Conservation (phyloP, 2,888 invertebrate genomes). For the Nymphalis urticae region DNA sequence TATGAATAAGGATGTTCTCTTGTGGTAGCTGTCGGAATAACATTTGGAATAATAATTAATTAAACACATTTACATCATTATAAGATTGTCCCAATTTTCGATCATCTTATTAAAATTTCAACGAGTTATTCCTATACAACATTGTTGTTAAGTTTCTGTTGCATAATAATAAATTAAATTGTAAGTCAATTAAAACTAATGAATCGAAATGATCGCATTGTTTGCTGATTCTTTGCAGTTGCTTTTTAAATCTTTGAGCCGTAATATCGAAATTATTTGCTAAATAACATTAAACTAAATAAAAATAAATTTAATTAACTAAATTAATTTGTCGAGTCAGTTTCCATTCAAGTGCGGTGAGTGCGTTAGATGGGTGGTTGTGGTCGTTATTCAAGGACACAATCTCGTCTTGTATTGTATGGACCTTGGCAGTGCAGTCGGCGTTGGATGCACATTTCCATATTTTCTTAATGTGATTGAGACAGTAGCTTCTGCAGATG, state of each 20-base stretch:
- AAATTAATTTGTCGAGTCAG: conserved; percentile 9
- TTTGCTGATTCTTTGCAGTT: neutral
- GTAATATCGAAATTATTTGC: neutral
- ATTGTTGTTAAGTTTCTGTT: too few relatives aligned
- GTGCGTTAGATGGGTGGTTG: conserved; percentile 47
- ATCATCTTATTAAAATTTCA: too few relatives aligned
- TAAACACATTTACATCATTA: too few relatives aligned
- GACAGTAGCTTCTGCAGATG: conserved; percentile 62
- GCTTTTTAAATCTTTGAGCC: neutral
- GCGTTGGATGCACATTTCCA: conserved; percentile 64
- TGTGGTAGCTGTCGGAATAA: too few relatives aligned
- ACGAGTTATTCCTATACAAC: too few relatives aligned
- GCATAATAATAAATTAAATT: too few relatives aligned
- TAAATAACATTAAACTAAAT: neutral
- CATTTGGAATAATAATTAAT: too few relatives aligned
- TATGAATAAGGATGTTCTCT: too few relatives aligned
- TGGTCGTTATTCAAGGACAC: conserved; percentile 56
- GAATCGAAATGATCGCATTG: neutral
- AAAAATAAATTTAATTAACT: conserved; percentile 5
- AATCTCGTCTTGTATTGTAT: conserved; percentile 58
- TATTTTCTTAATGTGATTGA: conserved; percentile 59
- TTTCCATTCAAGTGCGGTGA: conserved; percentile 25
- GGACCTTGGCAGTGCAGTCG: conserved; percentile 63
- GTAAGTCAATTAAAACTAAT: neutral
- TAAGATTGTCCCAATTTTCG: too few relatives aligned